phyloP scores from a whole-genome alignment of 2,888 invertebrate genomes.

The Orchesellides sinensis region DNA sequence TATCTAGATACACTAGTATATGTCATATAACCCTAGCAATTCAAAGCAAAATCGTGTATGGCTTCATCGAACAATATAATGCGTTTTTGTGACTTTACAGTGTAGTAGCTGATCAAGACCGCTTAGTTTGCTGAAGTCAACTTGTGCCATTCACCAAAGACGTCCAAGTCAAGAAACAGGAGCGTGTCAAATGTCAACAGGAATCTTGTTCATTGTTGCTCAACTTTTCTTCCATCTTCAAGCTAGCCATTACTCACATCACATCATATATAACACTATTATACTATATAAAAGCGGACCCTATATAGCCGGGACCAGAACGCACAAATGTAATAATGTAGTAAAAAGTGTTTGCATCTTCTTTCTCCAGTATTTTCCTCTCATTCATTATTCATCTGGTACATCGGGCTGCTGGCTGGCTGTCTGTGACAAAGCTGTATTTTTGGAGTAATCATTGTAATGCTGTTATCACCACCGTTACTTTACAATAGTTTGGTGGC shows the following conservation, averaged over 20 bases:
- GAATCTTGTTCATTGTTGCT: conserved; percentile 54
- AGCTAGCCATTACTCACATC: conserved; percentile 44
- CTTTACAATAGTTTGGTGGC: conserved; percentile 26
- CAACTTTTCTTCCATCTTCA: conserved; percentile 22
- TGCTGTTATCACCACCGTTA: conserved; percentile 32
- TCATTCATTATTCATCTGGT: conserved; percentile 66
- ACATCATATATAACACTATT: too few relatives aligned
- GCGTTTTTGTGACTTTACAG: too few relatives aligned
- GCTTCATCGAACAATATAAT: too few relatives aligned
- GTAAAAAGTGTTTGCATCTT: conserved; percentile 56
- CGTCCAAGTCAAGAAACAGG: conserved; percentile 23
- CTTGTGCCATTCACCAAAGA: neutral
- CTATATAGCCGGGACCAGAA: conserved; percentile 4
- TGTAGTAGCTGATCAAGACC: too few relatives aligned
- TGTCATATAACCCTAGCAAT: too few relatives aligned
- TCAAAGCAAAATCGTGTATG: too few relatives aligned
- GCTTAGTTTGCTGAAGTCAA: too few relatives aligned
- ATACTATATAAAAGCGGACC: too few relatives aligned
- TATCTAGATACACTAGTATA: too few relatives aligned
- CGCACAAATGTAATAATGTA: too few relatives aligned
- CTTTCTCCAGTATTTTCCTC: conserved; percentile 43
- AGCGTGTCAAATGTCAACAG: conserved; percentile 44
- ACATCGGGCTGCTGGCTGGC: conserved; percentile 42
- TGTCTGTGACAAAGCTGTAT: conserved; percentile 43
- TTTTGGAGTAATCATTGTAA: conserved; percentile 54